Evolutionary conservation across 2,888 invertebrate genomes (phyloP), one percentile per base, ranked within the genome.

Genomic region (Scaptomyza flava): DNA sequence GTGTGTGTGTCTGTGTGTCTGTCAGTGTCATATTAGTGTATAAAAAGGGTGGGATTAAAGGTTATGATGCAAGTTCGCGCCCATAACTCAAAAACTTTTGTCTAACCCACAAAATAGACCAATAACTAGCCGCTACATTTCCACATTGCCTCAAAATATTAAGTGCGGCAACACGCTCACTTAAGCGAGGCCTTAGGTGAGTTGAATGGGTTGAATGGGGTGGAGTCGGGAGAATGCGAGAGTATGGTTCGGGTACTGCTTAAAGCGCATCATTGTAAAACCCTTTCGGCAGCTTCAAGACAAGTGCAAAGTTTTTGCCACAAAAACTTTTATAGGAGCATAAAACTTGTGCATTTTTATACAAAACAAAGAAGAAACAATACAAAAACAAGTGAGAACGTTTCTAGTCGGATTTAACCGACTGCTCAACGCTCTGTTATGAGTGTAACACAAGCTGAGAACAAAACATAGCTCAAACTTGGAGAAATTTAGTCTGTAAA

Each of bases 221-320:
- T 14, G 11, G 2, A 4, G 30, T n/a, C 6, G n/a, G 3, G 7
- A 8, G 1, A 8, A 14, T 8, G 42, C 4, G 27, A n/a, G 7
- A 3, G 27, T 7, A 8, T 6, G 30, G 5, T 30, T 1, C 12
- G 38, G 9, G 43, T 60, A 50, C 46, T 57, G 56, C 84, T 79
- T 65, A 69, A 64, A 80, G 81, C 75, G 85, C 87, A 84, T 84
- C 87, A 87, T 87, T 82, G 81, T 87, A 87, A 85, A 82, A 81
- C 82, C 88, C 88, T 87, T 87, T 85, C 82, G 86, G 88, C 83
- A 68, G 64, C 79, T 71, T 77, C 85, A 87, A 87, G 79, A 87
- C 87, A 84, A 82, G 87, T 82, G 85, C 81, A 82, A 82, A 82
- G 81, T 82, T 82, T 82, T 71, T 45, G 71, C 87, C 77, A 81